Conservation (phyloP, 2,113 vertebrate species). For the Microtus richardsoni region DNA sequence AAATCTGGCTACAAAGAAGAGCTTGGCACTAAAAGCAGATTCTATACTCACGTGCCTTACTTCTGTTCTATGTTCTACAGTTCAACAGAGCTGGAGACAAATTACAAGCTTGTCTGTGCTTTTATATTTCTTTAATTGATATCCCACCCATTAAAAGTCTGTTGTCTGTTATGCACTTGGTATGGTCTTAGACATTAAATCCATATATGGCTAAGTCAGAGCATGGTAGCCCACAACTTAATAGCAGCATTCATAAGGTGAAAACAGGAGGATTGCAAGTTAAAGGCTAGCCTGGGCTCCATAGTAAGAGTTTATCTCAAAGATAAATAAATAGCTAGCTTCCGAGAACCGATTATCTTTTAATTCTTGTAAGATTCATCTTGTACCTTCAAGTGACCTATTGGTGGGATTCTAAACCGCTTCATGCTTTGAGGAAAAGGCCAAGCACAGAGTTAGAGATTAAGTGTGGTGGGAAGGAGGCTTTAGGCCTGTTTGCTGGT, state of each 20-base stretch:
- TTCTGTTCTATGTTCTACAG: neutral
- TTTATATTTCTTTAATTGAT: neutral
- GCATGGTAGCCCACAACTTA: neutral
- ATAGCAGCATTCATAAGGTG: neutral
- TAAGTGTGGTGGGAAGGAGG: neutral
- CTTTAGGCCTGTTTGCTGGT: neutral
- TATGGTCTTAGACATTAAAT: constrained; percentile 1
- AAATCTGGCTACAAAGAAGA: neutral
- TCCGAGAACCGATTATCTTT: neutral
- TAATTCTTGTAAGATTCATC: neutral
- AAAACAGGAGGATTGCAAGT: neutral
- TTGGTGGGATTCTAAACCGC: neutral
- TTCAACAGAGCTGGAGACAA: constrained; percentile 13
- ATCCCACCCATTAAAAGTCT: neutral
- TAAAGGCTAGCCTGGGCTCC: neutral
- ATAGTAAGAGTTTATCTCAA: neutral
- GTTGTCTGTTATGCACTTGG: neutral
- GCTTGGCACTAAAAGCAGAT: neutral
- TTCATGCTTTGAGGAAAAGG: constrained; percentile 1
- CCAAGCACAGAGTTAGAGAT: neutral
- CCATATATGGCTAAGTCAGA: neutral
- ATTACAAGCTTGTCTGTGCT: neutral
- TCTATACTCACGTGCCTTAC: neutral
- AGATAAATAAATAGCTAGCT: neutral
- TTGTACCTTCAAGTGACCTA: neutral